Evolutionary conservation across 2,888 invertebrate species (phyloP).

Genomic region (Chrysina gloriosa): DNA sequence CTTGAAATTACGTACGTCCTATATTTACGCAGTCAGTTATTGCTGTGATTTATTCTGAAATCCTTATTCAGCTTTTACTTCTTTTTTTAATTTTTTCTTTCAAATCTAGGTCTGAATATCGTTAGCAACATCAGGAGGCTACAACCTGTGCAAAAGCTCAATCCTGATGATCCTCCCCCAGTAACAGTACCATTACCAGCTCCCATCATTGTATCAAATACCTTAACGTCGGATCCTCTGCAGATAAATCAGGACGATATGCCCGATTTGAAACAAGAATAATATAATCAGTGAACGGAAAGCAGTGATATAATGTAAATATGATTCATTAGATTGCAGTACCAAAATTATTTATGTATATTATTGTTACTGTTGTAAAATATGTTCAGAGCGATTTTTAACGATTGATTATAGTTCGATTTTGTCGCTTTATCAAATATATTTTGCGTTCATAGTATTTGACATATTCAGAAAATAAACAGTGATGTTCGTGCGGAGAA

Average conservation of each 20-base stretch:
- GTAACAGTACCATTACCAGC: constrained; percentile 38
- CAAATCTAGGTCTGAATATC: constrained; percentile 59
- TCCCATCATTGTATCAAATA: constrained; percentile 22
- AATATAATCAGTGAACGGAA: not conserved
- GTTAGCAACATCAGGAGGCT: constrained; percentile 63
- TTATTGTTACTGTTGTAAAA: not conserved
- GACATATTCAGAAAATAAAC: no score
- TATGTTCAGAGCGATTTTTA: constrained; percentile 18
- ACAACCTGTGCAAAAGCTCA: constrained; percentile 54
- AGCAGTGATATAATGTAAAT: constrained; percentile 12
- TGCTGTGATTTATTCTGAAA: no score
- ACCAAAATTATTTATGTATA: constrained; percentile 31
- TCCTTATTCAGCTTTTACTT: not conserved
- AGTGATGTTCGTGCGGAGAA: no score
- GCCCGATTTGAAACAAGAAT: constrained; percentile 23
- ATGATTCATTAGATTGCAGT: not conserved
- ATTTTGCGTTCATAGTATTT: no score
- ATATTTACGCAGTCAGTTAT: no score
- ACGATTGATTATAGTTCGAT: not conserved
- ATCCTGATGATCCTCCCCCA: constrained; percentile 60
- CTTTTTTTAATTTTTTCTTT: not conserved
- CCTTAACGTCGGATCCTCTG: not conserved
- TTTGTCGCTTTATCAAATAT: not conserved
- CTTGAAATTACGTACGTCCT: no score
- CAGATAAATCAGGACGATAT: constrained; percentile 8